Conservation (phyloP, 2,797 vertebrate genomes). For the Eutrigla gurnardus region DNA sequence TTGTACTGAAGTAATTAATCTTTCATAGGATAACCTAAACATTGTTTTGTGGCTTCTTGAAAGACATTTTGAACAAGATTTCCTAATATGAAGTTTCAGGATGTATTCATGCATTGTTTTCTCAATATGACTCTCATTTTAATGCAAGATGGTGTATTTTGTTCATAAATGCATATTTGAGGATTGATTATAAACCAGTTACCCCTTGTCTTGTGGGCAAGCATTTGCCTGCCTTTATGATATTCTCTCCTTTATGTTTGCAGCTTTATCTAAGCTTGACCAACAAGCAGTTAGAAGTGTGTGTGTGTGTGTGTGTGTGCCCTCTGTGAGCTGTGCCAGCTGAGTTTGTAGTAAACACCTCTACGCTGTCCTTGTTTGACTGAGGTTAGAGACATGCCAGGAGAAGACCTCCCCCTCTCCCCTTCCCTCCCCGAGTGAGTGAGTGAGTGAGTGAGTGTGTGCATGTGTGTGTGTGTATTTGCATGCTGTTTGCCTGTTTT, state of each 20-base stretch:
- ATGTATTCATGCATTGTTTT: slow-evolving; percentile 3
- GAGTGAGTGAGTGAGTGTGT: slow-evolving; percentile 1
- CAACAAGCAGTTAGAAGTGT: slow-evolving; percentile 33
- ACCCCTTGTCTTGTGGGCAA: neutral
- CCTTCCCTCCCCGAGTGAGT: neutral
- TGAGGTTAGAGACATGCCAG: slow-evolving; percentile 61
- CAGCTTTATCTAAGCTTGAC: slow-evolving; percentile 30
- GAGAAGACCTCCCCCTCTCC: slow-evolving; percentile 35
- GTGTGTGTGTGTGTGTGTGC: neutral
- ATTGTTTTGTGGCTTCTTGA: neutral
- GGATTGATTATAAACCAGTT: slow-evolving; percentile 9
- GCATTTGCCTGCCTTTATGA: slow-evolving; percentile 20
- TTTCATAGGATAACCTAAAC: neutral
- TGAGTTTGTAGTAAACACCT: slow-evolving; percentile 64
- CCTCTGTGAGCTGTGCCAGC: slow-evolving; percentile 49
- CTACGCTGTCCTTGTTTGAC: slow-evolving; percentile 59
- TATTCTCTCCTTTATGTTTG: slow-evolving; percentile 7
- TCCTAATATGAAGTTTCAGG: neutral
- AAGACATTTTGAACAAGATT: neutral
- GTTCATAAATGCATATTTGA: neutral
- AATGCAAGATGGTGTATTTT: neutral
- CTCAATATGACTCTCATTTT: neutral
- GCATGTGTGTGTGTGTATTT: slow-evolving; percentile 20
- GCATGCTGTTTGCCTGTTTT: slow-evolving; percentile 41
- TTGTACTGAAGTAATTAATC: neutral